Base-by-base conservation (phyloP, 2,888 invertebrate species). In the Cephus pygmeus region DNA sequence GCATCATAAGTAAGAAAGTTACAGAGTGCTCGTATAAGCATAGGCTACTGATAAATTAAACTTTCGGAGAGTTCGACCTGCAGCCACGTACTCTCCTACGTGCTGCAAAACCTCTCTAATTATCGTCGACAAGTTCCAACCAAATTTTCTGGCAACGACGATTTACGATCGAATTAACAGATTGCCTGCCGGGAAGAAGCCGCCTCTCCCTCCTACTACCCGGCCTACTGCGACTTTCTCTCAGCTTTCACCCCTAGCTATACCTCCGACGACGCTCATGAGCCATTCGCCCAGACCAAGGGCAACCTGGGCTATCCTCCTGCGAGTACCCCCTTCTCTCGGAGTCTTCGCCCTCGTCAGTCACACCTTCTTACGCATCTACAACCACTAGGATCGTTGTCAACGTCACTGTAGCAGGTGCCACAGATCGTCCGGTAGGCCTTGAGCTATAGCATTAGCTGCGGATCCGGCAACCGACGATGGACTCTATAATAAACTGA, bases 121-220 rank as follows among this genome's bases (percentile, higher is more conserved):
- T 89, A 90, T 88, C 87, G 86, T 82, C 79, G 80, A 77, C 84
- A 85, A 87, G 86, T 88, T 87, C 84, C 85, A 88, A 86, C 88
- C 87, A 86, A 88, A 90, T 89, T 90, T 86, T 86, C 86, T 85
- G 80, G 84, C 87, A 88, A 89, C 86, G 84, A 89, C 89, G 87
- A 90, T 89, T 90, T 90, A 89, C 87, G 89, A 88, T 88, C 89
- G 86, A 89, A 89, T 90, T 89, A 89, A 88, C 87, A 85, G 87
- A 90, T 88, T 86, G 86, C 83, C 83, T 78, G 78, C 76, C 79
- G 79, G 82, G 75, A 78, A 73, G 35, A 11, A 75, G 68, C 69
- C 34, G 77, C 73, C 73, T 79, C 75, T 78, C 35, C 33, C 36
- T 74, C 34, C 36, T 69, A 81, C 34, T 69, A 81, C 73, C 74